These are phyloP conservation scores for Eclectus roratus DNA, from an alignment of 2,113 vertebrate genomes.

Conservation along the genomic window DNA sequence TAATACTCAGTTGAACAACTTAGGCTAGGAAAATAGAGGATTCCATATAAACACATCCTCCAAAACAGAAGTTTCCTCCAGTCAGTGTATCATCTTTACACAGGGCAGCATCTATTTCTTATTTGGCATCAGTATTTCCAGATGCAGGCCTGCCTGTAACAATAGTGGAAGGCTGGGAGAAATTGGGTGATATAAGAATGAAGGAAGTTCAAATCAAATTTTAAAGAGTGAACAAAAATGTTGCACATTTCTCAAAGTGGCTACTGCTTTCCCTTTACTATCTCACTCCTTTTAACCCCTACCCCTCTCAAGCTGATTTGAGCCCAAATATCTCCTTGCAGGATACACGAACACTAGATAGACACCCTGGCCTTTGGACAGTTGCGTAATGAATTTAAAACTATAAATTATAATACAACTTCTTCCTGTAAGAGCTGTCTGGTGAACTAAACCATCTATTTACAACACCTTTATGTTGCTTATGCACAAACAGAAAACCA, in stretches of 20 bases:
- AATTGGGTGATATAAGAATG: neutral
- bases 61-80: neutral
- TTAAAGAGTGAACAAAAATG: neutral
- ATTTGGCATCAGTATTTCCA: neutral
- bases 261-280: neutral
- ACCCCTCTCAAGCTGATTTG: neutral
- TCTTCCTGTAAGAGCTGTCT: neutral
- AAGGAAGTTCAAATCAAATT: neutral
- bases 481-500: neutral
- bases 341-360: neutral
- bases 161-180: neutral
- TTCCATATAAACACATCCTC: neutral
- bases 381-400: neutral
- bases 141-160: neutral
- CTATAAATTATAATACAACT: neutral
- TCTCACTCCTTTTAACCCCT: neutral
- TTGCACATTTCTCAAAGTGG: neutral
- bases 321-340: neutral
- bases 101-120: neutral
- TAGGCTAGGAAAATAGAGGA: neutral
- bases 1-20: neutral
- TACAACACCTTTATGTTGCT: neutral
- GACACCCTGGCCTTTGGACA: neutral
- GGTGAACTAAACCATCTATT: neutral
- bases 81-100: neutral